A percentile compares a stretch with the other conserved stretches of the same genome.
These are phyloP conservation scores for Orestias chungarensis DNA, from an alignment of 2,797 vertebrate species.

Conservation along the genomic window DNA sequence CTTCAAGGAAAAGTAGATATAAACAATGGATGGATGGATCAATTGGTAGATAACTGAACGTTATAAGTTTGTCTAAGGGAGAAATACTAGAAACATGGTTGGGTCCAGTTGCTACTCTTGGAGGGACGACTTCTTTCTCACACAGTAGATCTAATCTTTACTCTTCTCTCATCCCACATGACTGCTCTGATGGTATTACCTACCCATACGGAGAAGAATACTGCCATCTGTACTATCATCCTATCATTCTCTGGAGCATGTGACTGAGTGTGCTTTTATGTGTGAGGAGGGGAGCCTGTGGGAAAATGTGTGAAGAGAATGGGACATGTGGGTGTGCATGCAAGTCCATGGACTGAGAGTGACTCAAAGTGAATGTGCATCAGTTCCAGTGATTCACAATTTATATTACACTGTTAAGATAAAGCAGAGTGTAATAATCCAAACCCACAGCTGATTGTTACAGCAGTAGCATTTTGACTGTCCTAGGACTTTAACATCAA, in stretches of 20 bases:
- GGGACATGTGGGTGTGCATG: constrained; percentile 34
- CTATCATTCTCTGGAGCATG: constrained; percentile 64
- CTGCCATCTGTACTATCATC: constrained; percentile 77
- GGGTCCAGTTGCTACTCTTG: neutral
- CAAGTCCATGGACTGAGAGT: constrained; percentile 21
- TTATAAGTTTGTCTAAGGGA: neutral
- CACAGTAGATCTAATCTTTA: constrained; percentile 53
- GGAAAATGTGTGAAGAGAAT: constrained; percentile 50
- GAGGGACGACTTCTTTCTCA: constrained; percentile 16
- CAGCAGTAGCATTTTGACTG: constrained; percentile 25
- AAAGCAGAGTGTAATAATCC: constrained; percentile 35
- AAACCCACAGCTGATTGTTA: constrained; percentile 29
- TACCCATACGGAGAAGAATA: constrained; percentile 75
- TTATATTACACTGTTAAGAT: constrained; percentile 20
- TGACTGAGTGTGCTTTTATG: constrained; percentile 36
- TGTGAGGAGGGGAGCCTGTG: constrained; percentile 50
- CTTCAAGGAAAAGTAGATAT: too few relatives aligned
- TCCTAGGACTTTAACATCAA: constrained; percentile 19
- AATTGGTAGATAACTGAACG: neutral
- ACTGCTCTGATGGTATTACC: constrained; percentile 70
- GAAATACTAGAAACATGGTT: neutral
- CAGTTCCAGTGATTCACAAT: constrained; percentile 39
- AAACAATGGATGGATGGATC: too few relatives aligned
- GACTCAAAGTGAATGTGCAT: constrained; percentile 21
- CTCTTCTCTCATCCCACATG: constrained; percentile 51